Evolutionary conservation across 2,888 invertebrate species (phyloP).

Genomic region (Cremastobaeus sp.): DNA sequence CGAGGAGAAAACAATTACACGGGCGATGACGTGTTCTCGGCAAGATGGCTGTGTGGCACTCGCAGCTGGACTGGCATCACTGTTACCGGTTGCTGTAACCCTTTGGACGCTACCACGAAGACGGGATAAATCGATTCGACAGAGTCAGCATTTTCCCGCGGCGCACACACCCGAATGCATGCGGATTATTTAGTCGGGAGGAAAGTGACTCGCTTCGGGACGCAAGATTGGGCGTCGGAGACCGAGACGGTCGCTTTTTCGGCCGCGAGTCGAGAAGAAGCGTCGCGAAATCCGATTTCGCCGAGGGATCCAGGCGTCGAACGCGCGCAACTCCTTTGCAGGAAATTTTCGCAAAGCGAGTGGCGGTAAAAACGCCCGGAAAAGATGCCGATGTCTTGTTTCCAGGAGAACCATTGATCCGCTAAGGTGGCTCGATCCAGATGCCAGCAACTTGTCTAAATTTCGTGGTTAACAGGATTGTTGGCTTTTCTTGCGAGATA

Average conservation of each 20-base stretch:
- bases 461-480: constrained; percentile 19
- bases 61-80: constrained; percentile 35
- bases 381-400: too few relatives aligned
- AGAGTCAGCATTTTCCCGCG: constrained; percentile 32
- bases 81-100: constrained; percentile 40
- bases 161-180: constrained; percentile 19
- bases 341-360: background rate
- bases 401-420: too few relatives aligned
- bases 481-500: constrained; percentile 31
- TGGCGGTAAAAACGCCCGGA: too few relatives aligned
- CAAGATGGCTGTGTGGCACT: constrained; percentile 36
- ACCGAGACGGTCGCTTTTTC: too few relatives aligned
- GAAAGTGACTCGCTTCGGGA: constrained; percentile 10
- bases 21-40: constrained; percentile 1
- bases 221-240: too few relatives aligned
- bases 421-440: too few relatives aligned
- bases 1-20: too few relatives aligned
- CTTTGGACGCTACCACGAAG: constrained; percentile 42
- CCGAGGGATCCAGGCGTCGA: constrained; percentile 3
- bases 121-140: constrained; percentile 48
- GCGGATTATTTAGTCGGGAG: constrained; percentile 38
- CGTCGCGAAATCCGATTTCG: constrained; percentile 18
- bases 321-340: too few relatives aligned
- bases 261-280: too few relatives aligned
- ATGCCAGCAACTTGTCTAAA: constrained; percentile 9